These are phyloP conservation scores for Acrossocheilus wenchowensis DNA, from an alignment of 2,797 vertebrate species.

Conservation along the genomic window DNA sequence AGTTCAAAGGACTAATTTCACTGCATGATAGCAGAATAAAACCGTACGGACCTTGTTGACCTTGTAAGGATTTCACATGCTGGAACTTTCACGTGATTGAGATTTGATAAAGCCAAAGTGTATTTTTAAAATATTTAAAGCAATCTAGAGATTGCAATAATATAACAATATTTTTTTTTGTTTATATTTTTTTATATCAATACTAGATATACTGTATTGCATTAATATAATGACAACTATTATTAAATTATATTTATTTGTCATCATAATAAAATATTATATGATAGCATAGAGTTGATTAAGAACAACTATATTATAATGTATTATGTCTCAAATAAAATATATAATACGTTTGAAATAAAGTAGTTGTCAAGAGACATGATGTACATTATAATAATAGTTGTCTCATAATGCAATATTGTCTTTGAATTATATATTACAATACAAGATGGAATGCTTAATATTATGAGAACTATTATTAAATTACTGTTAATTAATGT, in stretches of 20 bases:
- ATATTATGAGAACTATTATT: neutral
- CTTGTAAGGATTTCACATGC: constrained; percentile 8
- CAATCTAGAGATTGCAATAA: no score
- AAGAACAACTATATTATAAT: neutral
- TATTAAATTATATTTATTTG: no score
- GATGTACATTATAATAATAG: neutral
- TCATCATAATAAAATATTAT: no score
- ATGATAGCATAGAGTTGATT: no score
- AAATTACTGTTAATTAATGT: neutral
- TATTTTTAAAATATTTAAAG: neutral
- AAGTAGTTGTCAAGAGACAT: no score
- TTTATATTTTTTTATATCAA: neutral
- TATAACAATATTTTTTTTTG: neutral
- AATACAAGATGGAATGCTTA: neutral
- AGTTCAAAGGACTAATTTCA: constrained; percentile 37
- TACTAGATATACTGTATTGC: neutral
- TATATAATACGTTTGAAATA: no score
- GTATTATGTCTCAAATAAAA: no score
- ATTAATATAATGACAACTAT: neutral
- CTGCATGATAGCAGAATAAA: constrained; percentile 17
- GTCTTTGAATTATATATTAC: neutral
- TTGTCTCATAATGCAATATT: neutral
- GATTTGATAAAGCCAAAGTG: neutral
- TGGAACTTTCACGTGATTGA: neutral
- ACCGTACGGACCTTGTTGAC: constrained; percentile 26